phyloP scores from a whole-genome alignment of 2,113 vertebrate genomes.

The Notiomystis cincta region DNA sequence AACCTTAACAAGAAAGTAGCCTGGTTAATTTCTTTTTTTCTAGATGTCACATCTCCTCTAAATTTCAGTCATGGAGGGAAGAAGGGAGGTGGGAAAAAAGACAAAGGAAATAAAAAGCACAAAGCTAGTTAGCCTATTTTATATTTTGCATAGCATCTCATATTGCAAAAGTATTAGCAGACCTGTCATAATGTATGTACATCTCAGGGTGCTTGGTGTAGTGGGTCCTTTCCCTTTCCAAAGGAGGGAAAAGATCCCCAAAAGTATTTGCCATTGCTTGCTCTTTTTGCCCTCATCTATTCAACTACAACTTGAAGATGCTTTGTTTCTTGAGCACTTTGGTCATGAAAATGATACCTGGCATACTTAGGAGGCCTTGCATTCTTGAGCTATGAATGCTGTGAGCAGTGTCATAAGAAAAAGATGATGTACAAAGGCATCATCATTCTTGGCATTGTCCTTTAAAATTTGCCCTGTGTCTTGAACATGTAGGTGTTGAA shows the following conservation, averaged over 20 bases:
- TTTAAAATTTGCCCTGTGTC: background rate
- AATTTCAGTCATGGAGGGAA: background rate
- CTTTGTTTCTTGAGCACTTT: background rate
- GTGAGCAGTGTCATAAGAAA: background rate
- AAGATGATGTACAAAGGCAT: background rate
- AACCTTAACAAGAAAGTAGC: background rate
- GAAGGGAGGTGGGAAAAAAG: accelerated
- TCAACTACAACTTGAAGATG: background rate
- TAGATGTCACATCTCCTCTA: background rate
- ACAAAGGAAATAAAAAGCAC: background rate
- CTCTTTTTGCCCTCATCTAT: background rate
- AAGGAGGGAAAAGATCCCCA: background rate
- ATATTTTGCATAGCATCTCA: background rate
- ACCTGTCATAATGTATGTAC: background rate
- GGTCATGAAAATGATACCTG: background rate
- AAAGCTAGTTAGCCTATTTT: background rate
- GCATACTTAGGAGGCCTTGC: background rate
- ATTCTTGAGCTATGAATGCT: slow-evolving; percentile 34
- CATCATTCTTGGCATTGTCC: background rate
- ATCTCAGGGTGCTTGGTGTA: background rate
- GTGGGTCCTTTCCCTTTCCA: background rate
- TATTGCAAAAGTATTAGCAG: background rate
- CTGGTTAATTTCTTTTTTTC: background rate
- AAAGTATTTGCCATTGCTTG: background rate
- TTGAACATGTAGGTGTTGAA: background rate